These are phyloP conservation scores for Alauda arvensis DNA, from an alignment of 2,797 vertebrate genomes.

Conservation along the genomic window DNA sequence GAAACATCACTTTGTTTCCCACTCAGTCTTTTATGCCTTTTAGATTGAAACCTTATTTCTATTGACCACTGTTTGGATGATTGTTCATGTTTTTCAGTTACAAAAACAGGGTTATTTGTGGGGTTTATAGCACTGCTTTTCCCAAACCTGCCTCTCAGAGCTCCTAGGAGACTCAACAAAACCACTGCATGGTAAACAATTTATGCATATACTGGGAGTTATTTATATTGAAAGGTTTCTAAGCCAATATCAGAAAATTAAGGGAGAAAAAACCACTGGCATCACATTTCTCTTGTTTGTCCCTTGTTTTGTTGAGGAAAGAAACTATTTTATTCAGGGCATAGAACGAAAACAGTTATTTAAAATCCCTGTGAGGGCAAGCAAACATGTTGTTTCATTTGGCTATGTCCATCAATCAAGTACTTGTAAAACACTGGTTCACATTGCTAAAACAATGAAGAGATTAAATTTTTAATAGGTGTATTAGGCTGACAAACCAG, in stretches of 20 bases:
- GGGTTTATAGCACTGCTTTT: neutral
- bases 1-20: neutral
- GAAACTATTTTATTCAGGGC: neutral
- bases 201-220: neutral
- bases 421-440: constrained; percentile 6
- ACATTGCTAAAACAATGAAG: constrained; percentile 31
- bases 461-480: constrained; percentile 29
- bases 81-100: neutral
- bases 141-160: neutral
- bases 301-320: neutral
- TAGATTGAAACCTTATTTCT: constrained; percentile 12
- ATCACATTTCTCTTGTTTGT: neutral
- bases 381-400: neutral
- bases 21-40: neutral
- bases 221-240: neutral
- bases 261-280: neutral
- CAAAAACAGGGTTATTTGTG: neutral
- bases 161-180: neutral
- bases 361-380: constrained; percentile 3
- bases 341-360: constrained; percentile 4
- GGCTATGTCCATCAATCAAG: neutral
- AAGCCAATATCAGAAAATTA: neutral
- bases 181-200: neutral
- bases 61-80: neutral
- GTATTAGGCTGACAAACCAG: constrained; percentile 16